Evolutionary conservation across 2,888 invertebrate genomes (phyloP).

Genomic region (Gibbula magus): DNA sequence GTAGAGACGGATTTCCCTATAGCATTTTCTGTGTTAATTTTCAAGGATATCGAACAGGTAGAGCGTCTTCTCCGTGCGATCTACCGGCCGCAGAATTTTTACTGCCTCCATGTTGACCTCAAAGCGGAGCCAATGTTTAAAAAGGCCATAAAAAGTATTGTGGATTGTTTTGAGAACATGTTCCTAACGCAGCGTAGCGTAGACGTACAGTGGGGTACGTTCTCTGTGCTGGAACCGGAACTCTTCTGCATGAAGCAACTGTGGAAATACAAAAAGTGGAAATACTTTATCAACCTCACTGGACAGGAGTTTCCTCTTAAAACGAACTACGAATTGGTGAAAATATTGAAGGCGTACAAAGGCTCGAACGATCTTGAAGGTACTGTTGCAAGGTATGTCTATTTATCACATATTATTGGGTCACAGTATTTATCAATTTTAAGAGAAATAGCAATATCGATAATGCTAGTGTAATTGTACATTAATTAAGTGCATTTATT

Average conservation of each 20-base stretch:
- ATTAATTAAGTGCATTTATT: neutral
- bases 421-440: too few species aligned
- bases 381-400: constrained; percentile 37
- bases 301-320: constrained; percentile 67
- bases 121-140: constrained; percentile 49
- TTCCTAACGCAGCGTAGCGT: constrained; percentile 53
- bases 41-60: constrained; percentile 52
- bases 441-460: neutral
- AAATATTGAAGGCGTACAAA: constrained; percentile 61
- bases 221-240: constrained; percentile 63
- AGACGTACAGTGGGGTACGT: constrained; percentile 59
- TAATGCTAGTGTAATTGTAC: neutral
- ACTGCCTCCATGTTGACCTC: constrained; percentile 64
- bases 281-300: constrained; percentile 69
- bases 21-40: constrained; percentile 59
- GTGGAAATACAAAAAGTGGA: constrained; percentile 52
- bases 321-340: constrained; percentile 66
- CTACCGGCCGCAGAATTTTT: constrained; percentile 64
- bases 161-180: constrained; percentile 65
- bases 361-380: constrained; percentile 64
- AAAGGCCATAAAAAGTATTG: constrained; percentile 47
- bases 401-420: neutral
- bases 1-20: constrained; percentile 52
- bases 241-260: constrained; percentile 64
- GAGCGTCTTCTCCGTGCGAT: constrained; percentile 57